A percentile compares a stretch with the other conserved stretches of the same genome.
These are phyloP conservation scores for Drosophila serrata DNA, from an alignment of 1,140 invertebrate genomes.

Conservation along the genomic window DNA sequence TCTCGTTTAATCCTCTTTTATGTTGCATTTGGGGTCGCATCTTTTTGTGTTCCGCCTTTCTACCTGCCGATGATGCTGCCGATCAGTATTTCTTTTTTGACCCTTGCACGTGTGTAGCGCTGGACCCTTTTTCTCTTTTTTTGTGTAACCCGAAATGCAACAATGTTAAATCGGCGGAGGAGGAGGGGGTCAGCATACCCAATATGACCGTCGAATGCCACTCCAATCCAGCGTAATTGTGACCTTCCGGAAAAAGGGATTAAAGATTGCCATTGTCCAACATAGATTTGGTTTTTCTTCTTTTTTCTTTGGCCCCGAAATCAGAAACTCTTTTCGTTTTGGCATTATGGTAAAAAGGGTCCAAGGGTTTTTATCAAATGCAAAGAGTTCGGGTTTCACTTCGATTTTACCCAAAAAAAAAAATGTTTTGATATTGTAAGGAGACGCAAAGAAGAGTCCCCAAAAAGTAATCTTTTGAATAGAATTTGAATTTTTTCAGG, in stretches of 20 bases:
- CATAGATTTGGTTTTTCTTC: constrained; percentile 10
- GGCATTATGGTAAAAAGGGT: constrained; percentile 28
- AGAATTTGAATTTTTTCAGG: constrained; percentile 30
- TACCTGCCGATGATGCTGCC: constrained; percentile 52
- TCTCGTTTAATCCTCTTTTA: constrained; percentile 74
- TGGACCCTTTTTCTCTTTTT: constrained; percentile 50
- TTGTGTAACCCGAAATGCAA: constrained; percentile 58
- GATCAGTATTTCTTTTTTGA: constrained; percentile 35
- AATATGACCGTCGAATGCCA: constrained; percentile 45
- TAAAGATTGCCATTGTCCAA: constrained; percentile 55
- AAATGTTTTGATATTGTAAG: constrained; percentile 36
- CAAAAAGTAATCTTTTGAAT: constrained; percentile 24
- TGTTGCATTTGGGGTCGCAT: constrained; percentile 43
- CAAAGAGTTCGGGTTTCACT: constrained; percentile 38
- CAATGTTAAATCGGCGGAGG: constrained; percentile 60
- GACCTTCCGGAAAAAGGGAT: constrained; percentile 75
- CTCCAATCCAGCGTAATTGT: constrained; percentile 73
- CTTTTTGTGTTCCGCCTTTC: constrained; percentile 48
- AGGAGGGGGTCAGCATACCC: constrained; percentile 31
- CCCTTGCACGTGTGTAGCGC: constrained; percentile 75
- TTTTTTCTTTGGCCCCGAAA: constrained; percentile 29
- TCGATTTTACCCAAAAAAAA: constrained; percentile 38
- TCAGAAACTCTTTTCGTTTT: constrained; percentile 36
- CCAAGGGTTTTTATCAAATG: constrained; percentile 31
- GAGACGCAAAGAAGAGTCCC: constrained; percentile 2